phyloP scores from a whole-genome alignment of 2,888 invertebrate species.

The Scelioninae gen. 1 region DNA sequence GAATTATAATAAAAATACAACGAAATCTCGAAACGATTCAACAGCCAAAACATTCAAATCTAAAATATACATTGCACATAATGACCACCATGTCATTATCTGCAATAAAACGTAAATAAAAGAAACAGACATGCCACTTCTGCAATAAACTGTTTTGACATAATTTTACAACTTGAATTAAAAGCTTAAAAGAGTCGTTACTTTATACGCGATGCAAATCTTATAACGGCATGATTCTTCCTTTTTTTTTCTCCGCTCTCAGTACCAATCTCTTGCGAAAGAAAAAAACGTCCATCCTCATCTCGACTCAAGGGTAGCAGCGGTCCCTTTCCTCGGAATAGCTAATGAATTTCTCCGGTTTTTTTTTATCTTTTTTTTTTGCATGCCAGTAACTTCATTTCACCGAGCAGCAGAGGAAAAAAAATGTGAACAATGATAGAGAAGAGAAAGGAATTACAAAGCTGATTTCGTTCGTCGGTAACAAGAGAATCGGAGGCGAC shows the following conservation, averaged over 20 bases:
- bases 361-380: constrained; percentile 51
- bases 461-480: constrained; percentile 71
- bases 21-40: constrained; percentile 34
- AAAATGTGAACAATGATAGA: constrained; percentile 72
- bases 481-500: constrained; percentile 70
- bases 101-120: neutral
- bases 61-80: constrained; percentile 19
- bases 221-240: constrained; percentile 43
- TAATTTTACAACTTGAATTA: constrained; percentile 33
- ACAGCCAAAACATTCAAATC: constrained; percentile 36
- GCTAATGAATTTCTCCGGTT: constrained; percentile 71
- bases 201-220: constrained; percentile 50
- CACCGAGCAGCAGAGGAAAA: constrained; percentile 65
- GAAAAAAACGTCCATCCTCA: constrained; percentile 55
- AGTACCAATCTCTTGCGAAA: constrained; percentile 45
- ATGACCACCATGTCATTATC: constrained; percentile 7
- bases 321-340: constrained; percentile 67
- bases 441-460: constrained; percentile 72
- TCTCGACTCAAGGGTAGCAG: constrained; percentile 61
- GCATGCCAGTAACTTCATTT: constrained; percentile 68
- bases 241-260: constrained; percentile 23
- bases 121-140: neutral
- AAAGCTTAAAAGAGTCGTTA: constrained; percentile 29
- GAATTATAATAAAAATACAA: constrained; percentile 62
- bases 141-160: constrained; percentile 45